Percentiles rank a stretch among this genome's conserved stretches.
These are phyloP conservation scores for Punctoribates punctum DNA, from an alignment of 2,888 invertebrate species.

Conservation along the genomic window DNA sequence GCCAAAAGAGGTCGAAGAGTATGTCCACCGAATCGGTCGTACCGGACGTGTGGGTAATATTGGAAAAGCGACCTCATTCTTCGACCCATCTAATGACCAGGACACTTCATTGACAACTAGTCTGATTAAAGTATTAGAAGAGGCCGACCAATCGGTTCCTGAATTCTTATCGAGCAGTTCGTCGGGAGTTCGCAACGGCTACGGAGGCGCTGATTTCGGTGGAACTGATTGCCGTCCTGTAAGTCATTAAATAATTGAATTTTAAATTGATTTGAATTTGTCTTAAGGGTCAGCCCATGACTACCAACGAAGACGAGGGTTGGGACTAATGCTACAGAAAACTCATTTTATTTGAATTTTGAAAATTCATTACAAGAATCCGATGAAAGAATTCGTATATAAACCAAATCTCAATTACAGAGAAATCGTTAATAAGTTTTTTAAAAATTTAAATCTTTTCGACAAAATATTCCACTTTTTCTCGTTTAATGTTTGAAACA, in stretches of 20 bases:
- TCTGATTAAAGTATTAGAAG: constrained; percentile 69
- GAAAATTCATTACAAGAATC: background rate
- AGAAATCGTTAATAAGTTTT: no score
- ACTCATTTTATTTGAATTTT: background rate
- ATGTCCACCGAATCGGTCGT: constrained; percentile 58
- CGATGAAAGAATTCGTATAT: no score
- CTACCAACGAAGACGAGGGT: background rate
- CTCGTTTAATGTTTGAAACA: no score
- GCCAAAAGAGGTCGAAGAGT: constrained; percentile 56
- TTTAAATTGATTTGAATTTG: background rate
- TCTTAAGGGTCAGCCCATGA: background rate
- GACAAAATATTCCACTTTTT: no score
- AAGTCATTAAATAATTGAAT: background rate
- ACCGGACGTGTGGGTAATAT: constrained; percentile 58
- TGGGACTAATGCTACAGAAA: background rate
- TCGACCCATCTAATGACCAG: constrained; percentile 62
- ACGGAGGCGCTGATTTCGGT: constrained; percentile 61
- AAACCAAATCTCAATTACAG: no score
- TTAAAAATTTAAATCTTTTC: no score
- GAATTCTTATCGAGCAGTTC: constrained; percentile 62
- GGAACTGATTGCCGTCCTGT: constrained; percentile 66
- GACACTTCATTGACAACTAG: constrained; percentile 59
- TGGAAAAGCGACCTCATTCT: constrained; percentile 59
- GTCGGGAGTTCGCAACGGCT: constrained; percentile 53
- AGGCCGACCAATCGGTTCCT: constrained; percentile 72